A percentile compares a stretch with the other conserved stretches of the same genome.
Conservation (phyloP, 2,113 vertebrate species). For the Pedetes capensis region DNA sequence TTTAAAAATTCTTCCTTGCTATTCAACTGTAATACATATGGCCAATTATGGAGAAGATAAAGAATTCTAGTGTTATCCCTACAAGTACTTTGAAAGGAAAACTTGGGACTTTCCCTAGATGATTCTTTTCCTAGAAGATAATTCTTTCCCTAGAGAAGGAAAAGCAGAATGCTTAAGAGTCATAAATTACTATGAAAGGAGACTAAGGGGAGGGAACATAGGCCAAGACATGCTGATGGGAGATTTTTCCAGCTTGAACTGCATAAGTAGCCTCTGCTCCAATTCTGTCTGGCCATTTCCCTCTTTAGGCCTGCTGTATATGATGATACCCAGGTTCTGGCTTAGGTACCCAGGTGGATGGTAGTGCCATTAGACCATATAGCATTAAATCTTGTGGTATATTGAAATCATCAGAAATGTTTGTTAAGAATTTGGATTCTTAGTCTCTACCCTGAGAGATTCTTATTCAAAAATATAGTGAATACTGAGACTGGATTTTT, state of each 20-base stretch:
- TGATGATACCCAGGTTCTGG: neutral
- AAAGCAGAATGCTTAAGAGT: neutral
- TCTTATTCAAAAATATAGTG: neutral
- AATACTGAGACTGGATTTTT: neutral
- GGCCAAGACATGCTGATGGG: neutral
- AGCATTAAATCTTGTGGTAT: neutral
- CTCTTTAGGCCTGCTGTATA: neutral
- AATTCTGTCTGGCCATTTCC: neutral
- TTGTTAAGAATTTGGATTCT: neutral
- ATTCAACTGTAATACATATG: neutral
- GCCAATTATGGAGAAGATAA: neutral
- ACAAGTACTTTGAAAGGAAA: neutral
- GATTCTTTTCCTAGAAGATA: neutral
- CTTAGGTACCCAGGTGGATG: neutral
- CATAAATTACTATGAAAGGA: neutral
- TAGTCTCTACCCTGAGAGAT: neutral
- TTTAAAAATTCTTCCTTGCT: neutral
- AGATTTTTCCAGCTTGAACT: neutral
- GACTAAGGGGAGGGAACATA: neutral
- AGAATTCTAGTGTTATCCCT: neutral
- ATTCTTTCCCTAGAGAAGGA: constrained; percentile 3
- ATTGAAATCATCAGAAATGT: neutral
- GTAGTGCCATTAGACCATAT: neutral
- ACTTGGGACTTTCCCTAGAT: neutral
- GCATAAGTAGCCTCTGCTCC: neutral